Evolutionary conservation across 2,888 invertebrate species (phyloP).

Genomic region (Abrostola tripartita): DNA sequence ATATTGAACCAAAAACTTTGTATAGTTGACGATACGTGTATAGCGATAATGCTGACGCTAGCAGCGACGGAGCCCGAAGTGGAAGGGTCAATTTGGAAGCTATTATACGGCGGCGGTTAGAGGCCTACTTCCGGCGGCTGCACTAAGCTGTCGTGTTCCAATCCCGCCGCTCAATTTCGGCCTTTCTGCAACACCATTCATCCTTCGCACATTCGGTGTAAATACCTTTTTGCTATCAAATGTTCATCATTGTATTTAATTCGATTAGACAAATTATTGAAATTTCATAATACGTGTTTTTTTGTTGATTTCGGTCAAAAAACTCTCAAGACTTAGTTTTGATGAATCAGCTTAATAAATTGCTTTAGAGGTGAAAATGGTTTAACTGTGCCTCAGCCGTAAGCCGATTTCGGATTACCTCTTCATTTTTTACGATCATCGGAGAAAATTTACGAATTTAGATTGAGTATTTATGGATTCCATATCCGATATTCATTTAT

Average conservation of each 20-base stretch:
- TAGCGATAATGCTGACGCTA: slow-evolving; percentile 68
- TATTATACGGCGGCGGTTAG: slow-evolving; percentile 86
- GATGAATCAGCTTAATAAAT: slow-evolving; percentile 57
- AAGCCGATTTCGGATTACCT: slow-evolving; percentile 78
- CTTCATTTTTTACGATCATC: slow-evolving; percentile 76
- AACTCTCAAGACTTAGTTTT: slow-evolving; percentile 29
- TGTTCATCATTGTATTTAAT: slow-evolving; percentile 33
- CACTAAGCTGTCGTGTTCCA: slow-evolving; percentile 85
- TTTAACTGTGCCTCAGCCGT: slow-evolving; percentile 70
- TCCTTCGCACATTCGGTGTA: slow-evolving; percentile 69
- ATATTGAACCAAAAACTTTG: slow-evolving; percentile 10
- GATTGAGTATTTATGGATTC: slow-evolving; percentile 83
- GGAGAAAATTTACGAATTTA: slow-evolving; percentile 81
- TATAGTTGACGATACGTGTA: slow-evolving; percentile 41
- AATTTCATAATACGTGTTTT: slow-evolving; percentile 23
- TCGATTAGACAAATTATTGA: slow-evolving; percentile 8
- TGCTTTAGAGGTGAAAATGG: slow-evolving; percentile 68
- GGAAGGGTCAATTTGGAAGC: slow-evolving; percentile 86
- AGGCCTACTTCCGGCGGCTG: slow-evolving; percentile 87
- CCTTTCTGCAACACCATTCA: slow-evolving; percentile 80
- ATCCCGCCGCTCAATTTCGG: slow-evolving; percentile 84
- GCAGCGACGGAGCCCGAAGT: slow-evolving; percentile 71
- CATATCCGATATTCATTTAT: slow-evolving; percentile 81
- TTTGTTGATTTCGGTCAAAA: slow-evolving; percentile 17
- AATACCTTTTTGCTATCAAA: slow-evolving; percentile 59